These are phyloP conservation scores for Yponomeuta plumbellus DNA, from an alignment of 2,888 invertebrate genomes.

Conservation along the genomic window DNA sequence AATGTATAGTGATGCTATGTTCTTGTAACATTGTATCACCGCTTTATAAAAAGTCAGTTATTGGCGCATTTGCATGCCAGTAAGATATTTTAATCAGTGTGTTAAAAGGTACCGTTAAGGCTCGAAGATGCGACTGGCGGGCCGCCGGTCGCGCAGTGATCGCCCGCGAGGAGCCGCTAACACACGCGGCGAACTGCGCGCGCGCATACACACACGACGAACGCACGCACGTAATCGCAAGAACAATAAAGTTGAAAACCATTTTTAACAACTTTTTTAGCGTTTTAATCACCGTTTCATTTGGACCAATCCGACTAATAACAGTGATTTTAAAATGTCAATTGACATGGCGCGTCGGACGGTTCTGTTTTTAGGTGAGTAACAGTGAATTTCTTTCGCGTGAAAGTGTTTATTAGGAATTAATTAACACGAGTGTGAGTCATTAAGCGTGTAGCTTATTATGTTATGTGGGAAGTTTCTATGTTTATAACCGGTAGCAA, in stretches of 20 bases:
- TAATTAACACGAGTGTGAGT: background rate
- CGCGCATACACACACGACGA: background rate
- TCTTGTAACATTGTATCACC: too few relatives aligned
- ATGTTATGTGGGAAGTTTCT: background rate
- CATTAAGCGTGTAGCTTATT: background rate
- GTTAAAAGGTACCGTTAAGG: background rate
- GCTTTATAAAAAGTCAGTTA: too few relatives aligned
- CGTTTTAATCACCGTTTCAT: background rate
- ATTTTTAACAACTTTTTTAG: background rate
- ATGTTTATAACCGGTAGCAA: background rate
- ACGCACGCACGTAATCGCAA: background rate
- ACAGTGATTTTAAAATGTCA: background rate
- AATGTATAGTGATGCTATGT: too few relatives aligned
- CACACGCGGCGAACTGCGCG: background rate
- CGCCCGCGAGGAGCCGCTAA: background rate
- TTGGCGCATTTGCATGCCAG: background rate
- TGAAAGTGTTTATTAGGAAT: background rate
- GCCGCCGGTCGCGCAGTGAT: background rate
- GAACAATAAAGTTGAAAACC: background rate
- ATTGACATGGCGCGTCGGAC: background rate
- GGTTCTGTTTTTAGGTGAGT: constrained; percentile 8
- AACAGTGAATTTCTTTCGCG: background rate
- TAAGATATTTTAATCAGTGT: background rate
- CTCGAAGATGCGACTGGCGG: background rate
- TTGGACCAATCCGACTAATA: background rate